Conservation (phyloP, 2,888 invertebrate genomes). For the Synergus laeviventris region DNA sequence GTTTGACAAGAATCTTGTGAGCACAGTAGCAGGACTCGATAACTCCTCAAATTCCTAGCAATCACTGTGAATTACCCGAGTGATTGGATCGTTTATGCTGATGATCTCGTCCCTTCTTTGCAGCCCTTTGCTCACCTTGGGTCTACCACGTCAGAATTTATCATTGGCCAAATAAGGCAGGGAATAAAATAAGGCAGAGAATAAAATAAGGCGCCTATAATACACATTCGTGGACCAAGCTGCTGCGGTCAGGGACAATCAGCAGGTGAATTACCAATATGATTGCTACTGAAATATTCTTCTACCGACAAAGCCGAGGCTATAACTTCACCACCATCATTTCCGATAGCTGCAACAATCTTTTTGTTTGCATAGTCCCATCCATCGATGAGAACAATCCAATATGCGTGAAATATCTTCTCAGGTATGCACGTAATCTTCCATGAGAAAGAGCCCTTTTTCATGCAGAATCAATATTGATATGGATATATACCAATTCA, state of each 20-base stretch:
- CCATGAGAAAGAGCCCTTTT: background rate
- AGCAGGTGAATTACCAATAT: constrained; percentile 74
- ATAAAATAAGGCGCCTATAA: constrained; percentile 68
- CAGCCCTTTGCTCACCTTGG: constrained; percentile 48
- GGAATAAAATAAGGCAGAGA: constrained; percentile 47
- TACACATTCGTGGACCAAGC: constrained; percentile 64
- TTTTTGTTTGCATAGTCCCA: constrained; percentile 40
- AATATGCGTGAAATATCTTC: constrained; percentile 24
- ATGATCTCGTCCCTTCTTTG: constrained; percentile 68
- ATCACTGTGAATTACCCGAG: constrained; percentile 75
- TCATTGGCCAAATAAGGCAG: constrained; percentile 73
- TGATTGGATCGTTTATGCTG: constrained; percentile 76
- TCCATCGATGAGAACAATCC: constrained; percentile 47
- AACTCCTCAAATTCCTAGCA: constrained; percentile 71
- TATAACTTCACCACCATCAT: constrained; percentile 48
- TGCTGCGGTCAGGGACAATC: constrained; percentile 75
- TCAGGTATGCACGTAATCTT: constrained; percentile 3
- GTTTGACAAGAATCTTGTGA: constrained; percentile 48
- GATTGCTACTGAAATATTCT: constrained; percentile 75
- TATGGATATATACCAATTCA: background rate
- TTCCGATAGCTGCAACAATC: constrained; percentile 20
- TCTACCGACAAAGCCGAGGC: constrained; percentile 70
- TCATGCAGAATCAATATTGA: constrained; percentile 23
- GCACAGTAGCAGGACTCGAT: constrained; percentile 69
- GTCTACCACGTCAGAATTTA: constrained; percentile 69